phyloP scores from a whole-genome alignment of 1,140 invertebrate species.

The Octopus sinensis region DNA sequence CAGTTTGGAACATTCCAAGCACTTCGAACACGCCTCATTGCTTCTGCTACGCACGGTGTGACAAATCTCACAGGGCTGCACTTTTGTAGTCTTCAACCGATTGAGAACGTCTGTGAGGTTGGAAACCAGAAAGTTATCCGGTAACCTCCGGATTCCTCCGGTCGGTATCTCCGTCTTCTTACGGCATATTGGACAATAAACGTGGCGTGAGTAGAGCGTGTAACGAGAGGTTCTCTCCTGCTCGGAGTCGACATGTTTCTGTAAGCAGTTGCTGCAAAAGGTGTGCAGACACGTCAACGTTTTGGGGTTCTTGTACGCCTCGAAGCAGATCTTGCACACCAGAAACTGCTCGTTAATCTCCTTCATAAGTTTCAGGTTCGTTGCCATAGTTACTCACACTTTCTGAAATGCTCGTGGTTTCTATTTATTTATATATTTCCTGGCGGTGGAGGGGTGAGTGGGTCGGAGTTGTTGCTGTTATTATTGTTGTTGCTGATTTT shows the following conservation, averaged over 20 bases:
- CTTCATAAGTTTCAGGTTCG: constrained; percentile 50
- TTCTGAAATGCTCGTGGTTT: not conserved
- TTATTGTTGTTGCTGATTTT: too few species aligned
- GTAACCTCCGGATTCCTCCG: constrained; percentile 53
- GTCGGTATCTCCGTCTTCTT: constrained; percentile 55
- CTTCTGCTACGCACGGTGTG: constrained; percentile 31
- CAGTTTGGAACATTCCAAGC: constrained; percentile 56
- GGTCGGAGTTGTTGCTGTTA: not conserved
- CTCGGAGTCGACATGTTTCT: constrained; percentile 51
- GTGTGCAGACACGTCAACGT: constrained; percentile 88
- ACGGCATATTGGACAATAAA: constrained; percentile 57
- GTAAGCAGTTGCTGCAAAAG: constrained; percentile 79
- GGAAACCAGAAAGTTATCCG: constrained; percentile 56
- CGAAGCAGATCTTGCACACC: constrained; percentile 57
- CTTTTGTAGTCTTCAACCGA: constrained; percentile 35
- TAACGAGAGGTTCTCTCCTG: constrained; percentile 36
- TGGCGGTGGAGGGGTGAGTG: not conserved
- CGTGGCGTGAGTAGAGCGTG: constrained; percentile 40
- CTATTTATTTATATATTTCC: not conserved
- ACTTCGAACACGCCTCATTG: constrained; percentile 52
- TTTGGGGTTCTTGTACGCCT: constrained; percentile 65
- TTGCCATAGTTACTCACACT: constrained; percentile 35
- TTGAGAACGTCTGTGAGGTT: constrained; percentile 53
- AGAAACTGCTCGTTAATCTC: constrained; percentile 59
- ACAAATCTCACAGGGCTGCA: constrained; percentile 55